Base-by-base conservation (phyloP, 1,140 invertebrate genomes). In the Drosophila littoralis region DNA sequence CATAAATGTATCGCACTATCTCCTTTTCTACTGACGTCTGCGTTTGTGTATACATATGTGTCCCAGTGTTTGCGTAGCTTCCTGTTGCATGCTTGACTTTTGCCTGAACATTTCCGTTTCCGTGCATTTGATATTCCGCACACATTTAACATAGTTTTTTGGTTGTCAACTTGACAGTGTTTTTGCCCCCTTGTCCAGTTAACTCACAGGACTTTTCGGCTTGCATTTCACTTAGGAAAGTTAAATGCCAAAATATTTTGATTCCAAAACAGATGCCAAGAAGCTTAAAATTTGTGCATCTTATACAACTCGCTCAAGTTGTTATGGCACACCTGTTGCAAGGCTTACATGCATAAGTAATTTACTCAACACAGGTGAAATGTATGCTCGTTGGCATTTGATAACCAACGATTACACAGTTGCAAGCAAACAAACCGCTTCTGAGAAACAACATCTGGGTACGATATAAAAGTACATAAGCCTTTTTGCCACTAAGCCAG, bases 71-170 rank as follows among this genome's bases (percentile, higher is more conserved):
- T 51, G 12, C 28, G 40, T 55, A 54, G 55, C 64, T 78, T 85
- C 79, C 82, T 86, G 81, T 86, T 81, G 82, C 81, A 78, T 54
- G 63, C 77, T 68, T 64, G 76, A 79, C 83, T 83, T 79, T 77
- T 83, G 83, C 76, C 68, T 55, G 64, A 71, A 81, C 83, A 81
- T 88, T 83, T 86, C 84, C 83, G 83, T 61, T 86, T 88, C 79
- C 83, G 68, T 86, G 73, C 79, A 77, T 83, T 88, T 88, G 52
- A 65, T 52, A 86, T 77, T 83, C 66, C 28, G 59, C 50, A 67
- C 52, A 54, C 42, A 52, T 35, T 50, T 63, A 7, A 9, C 40
- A 68, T 48, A 8, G 35, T 51, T 68, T 50, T 67, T 54, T 54
- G 33, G 48, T 36, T 55, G 15, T 36, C 48, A 35, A 45, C 50